Conservation (phyloP, 2,113 vertebrate genomes). For the Cottus gobio region DNA sequence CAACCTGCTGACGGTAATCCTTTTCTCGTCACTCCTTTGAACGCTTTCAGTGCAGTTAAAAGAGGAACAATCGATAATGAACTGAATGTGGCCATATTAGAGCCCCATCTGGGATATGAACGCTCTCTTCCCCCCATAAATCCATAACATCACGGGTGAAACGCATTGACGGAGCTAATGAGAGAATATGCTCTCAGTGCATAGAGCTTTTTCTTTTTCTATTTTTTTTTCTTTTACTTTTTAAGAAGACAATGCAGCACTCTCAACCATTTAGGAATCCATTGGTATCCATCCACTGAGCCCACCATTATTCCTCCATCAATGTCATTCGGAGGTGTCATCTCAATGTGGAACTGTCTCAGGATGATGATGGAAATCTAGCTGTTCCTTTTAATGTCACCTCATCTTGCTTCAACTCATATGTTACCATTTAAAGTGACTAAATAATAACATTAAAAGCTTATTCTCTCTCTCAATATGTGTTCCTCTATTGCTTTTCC, state of each 20-base stretch:
- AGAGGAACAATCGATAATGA: conserved; percentile 79
- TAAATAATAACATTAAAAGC: conserved; percentile 7
- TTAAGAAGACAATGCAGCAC: conserved; percentile 51
- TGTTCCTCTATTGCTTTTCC: background rate
- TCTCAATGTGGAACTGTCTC: conserved; percentile 35
- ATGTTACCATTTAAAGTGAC: conserved; percentile 22
- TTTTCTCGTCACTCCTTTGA: conserved; percentile 68
- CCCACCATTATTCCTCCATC: conserved; percentile 48
- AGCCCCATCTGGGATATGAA: conserved; percentile 71
- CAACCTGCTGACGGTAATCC: conserved; percentile 61
- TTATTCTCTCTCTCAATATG: background rate
- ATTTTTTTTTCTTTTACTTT: conserved; percentile 7
- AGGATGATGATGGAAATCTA: conserved; percentile 41
- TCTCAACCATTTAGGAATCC: conserved; percentile 47
- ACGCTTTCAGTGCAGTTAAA: conserved; percentile 68
- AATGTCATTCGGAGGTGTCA: conserved; percentile 46
- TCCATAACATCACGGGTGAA: conserved; percentile 73
- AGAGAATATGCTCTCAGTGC: conserved; percentile 42
- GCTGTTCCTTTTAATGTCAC: conserved; percentile 13
- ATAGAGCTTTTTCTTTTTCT: background rate
- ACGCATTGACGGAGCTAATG: conserved; percentile 49
- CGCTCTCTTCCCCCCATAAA: conserved; percentile 63
- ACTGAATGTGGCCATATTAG: conserved; percentile 75
- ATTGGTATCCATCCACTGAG: conserved; percentile 40
- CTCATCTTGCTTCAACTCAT: conserved; percentile 24